Percentiles rank a stretch among this genome's conserved stretches.
Evolutionary conservation across 2,888 invertebrate species (phyloP).

Genomic region (Enchytraeus crypticus): DNA sequence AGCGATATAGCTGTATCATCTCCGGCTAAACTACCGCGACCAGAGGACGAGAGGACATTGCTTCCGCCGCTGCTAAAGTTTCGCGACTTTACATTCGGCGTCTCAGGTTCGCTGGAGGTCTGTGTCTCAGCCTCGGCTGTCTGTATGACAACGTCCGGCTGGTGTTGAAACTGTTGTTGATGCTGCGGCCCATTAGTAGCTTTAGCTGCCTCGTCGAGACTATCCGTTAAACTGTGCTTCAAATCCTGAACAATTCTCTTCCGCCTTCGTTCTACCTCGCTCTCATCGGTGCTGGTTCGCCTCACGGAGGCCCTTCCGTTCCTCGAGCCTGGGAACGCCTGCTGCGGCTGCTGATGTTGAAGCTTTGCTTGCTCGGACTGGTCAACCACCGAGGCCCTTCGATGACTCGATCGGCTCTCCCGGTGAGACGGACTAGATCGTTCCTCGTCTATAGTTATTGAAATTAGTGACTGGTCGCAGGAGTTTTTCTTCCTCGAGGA

Average conservation of each 20-base stretch:
- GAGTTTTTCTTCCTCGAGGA: constrained; percentile 12
- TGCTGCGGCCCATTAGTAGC: too few species aligned
- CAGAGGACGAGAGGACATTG: background rate
- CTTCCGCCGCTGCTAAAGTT: background rate
- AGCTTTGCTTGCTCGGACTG: background rate
- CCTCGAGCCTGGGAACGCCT: too few species aligned
- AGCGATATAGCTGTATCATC: background rate
- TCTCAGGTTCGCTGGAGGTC: background rate
- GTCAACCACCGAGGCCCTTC: too few species aligned
- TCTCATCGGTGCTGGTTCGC: too few species aligned
- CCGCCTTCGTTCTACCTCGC: too few species aligned
- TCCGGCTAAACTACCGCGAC: background rate
- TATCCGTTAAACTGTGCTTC: too few species aligned
- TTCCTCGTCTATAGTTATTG: constrained; percentile 14
- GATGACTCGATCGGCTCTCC: too few species aligned
- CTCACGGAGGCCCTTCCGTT: too few species aligned
- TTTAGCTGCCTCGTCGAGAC: too few species aligned
- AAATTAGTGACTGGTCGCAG: constrained; percentile 14
- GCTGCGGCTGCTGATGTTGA: background rate
- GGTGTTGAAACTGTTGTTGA: too few species aligned
- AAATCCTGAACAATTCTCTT: background rate
- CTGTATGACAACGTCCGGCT: background rate
- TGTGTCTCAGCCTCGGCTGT: constrained; percentile 3
- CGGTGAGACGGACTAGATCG: too few species aligned
- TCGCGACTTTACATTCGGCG: background rate